Conservation (phyloP, 2,888 invertebrate genomes). For the Cordilura impudica region DNA sequence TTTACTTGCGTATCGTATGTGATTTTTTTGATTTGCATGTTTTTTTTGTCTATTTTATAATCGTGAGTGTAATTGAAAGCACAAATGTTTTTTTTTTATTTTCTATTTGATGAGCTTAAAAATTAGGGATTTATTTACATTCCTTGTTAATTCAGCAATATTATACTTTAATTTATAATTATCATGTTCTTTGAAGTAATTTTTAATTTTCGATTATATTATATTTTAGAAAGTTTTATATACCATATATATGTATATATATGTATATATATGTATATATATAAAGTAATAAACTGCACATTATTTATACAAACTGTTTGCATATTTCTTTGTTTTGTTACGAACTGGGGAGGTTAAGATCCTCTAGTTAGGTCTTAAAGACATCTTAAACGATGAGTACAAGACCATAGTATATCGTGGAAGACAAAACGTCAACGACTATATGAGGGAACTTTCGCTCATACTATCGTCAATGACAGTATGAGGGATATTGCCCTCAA, state of each 20-base stretch:
- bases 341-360: no score
- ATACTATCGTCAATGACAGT: no score
- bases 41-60: not conserved
- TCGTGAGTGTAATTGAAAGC: not conserved
- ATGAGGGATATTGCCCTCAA: no score
- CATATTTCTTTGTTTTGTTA: no score
- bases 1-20: not conserved
- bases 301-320: not conserved
- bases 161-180: constrained; percentile 24
- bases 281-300: not conserved
- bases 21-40: constrained; percentile 5
- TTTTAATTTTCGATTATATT: constrained; percentile 10
- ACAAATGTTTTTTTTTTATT: constrained; percentile 12
- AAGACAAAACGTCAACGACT: no score
- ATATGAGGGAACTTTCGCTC: no score
- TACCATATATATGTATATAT: not conserved
- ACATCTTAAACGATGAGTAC: no score
- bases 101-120: not conserved
- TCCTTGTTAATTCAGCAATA: constrained; percentile 30
- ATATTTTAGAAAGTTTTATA: not conserved
- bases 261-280: not conserved
- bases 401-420: no score
- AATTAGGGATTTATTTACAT: not conserved
- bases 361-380: no score
- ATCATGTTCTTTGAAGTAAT: not conserved